A percentile compares a stretch with the other conserved stretches of the same genome.
Conservation (phyloP, 2,888 invertebrate species). For the Patella caerulea region DNA sequence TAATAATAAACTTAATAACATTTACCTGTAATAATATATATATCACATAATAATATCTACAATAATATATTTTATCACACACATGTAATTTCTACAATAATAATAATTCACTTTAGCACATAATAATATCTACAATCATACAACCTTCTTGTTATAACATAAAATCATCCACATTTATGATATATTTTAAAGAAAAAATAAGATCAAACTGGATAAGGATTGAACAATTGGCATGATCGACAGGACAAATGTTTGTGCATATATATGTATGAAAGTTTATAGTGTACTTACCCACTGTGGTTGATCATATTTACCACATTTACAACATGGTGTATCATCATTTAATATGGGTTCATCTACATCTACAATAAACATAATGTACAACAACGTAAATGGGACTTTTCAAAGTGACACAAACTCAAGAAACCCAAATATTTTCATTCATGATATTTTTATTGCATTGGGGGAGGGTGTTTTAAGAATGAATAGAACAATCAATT, state of each 20-base stretch:
- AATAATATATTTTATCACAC: not conserved
- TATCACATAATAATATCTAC: not conserved
- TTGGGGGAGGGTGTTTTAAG: too few species aligned
- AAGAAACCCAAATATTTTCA: too few species aligned
- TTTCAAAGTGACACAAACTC: too few species aligned
- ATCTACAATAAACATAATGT: not conserved
- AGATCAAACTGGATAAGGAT: not conserved
- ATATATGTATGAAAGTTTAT: too few species aligned
- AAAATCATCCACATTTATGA: not conserved
- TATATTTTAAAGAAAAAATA: not conserved
- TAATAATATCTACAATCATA: too few species aligned
- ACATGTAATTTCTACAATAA: not conserved
- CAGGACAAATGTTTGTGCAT: too few species aligned
- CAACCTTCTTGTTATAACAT: not conserved
- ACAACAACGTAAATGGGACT: too few species aligned
- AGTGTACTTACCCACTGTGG: conserved; percentile 82
- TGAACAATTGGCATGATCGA: too few species aligned
- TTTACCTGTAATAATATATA: not conserved
- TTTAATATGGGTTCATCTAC: conserved; percentile 27
- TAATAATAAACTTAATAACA: not conserved
- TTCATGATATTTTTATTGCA: too few species aligned
- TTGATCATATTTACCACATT: conserved; percentile 91
- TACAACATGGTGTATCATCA: conserved; percentile 86
- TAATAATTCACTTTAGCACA: too few species aligned
- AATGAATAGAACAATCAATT: too few species aligned